Percentiles rank a stretch among this genome's conserved stretches.
Conservation (phyloP, 2,888 invertebrate genomes). For the Noctua comes region DNA sequence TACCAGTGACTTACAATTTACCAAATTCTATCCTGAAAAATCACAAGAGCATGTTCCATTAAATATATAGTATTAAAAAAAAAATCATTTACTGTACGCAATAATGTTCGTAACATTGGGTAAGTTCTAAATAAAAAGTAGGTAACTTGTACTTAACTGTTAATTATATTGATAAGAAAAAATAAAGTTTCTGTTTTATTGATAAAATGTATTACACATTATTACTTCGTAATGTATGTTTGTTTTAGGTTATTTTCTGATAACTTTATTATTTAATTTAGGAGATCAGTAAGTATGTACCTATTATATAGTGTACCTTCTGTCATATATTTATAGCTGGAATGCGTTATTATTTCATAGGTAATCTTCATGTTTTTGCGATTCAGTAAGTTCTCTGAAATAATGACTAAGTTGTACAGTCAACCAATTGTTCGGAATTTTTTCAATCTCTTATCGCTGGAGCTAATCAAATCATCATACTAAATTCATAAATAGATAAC, state of each 20-base stretch:
- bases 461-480: slow-evolving; percentile 32
- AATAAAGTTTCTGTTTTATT: slow-evolving; percentile 9
- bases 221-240: slow-evolving; percentile 2
- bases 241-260: slow-evolving; percentile 6
- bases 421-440: slow-evolving; percentile 20
- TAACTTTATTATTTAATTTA: slow-evolving; percentile 12
- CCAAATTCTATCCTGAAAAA: not conserved
- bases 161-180: slow-evolving; percentile 22
- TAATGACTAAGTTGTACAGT: slow-evolving; percentile 42
- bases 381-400: slow-evolving; percentile 44
- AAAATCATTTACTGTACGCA: not conserved
- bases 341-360: not conserved
- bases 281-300: not conserved
- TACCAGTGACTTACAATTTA: not conserved
- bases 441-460: slow-evolving; percentile 32
- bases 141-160: no score
- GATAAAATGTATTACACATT: slow-evolving; percentile 34
- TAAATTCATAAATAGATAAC: slow-evolving; percentile 17
- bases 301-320: no score
- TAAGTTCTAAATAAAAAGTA: not conserved
- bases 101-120: not conserved
- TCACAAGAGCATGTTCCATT: not conserved
- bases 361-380: slow-evolving; percentile 5
- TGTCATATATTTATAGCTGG: no score
- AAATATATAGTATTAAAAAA: not conserved